Evolutionary conservation across 2,797 vertebrate species (phyloP).

Genomic region (Paramormyrops hopkinsi): DNA sequence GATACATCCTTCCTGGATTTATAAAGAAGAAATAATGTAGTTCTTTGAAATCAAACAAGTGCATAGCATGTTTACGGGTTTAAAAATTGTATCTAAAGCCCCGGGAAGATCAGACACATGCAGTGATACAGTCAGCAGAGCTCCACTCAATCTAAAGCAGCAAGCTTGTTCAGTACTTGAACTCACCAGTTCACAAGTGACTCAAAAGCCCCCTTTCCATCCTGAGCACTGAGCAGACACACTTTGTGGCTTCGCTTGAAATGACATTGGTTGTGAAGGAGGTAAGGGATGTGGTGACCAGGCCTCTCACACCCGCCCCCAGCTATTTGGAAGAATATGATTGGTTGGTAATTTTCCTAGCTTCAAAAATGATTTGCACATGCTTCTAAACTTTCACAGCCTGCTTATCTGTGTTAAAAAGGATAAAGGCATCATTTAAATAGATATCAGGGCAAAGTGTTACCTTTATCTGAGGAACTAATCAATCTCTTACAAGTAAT

Average conservation of each 20-base stretch:
- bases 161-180: slow-evolving; percentile 22
- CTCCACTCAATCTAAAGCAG: slow-evolving; percentile 13
- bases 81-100: slow-evolving; percentile 26
- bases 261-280: slow-evolving; percentile 50
- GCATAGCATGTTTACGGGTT: slow-evolving; percentile 15
- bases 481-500: not conserved
- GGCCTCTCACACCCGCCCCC: slow-evolving; percentile 36
- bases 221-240: slow-evolving; percentile 36
- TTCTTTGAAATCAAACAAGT: slow-evolving; percentile 7
- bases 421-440: not conserved
- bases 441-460: not conserved
- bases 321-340: not conserved
- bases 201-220: slow-evolving; percentile 36
- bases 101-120: slow-evolving; percentile 29
- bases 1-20: slow-evolving; percentile 49
- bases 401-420: not conserved
- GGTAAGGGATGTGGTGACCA: slow-evolving; percentile 52
- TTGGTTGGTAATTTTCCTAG: slow-evolving; percentile 7
- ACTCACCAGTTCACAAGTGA: slow-evolving; percentile 54
- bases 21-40: slow-evolving; percentile 21
- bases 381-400: not conserved
- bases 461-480: not conserved
- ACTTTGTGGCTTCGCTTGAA: slow-evolving; percentile 47
- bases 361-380: slow-evolving; percentile 11
- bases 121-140: not conserved